Base-by-base conservation (phyloP, 2,888 invertebrate genomes). In the Petrolisthes cinctipes region DNA sequence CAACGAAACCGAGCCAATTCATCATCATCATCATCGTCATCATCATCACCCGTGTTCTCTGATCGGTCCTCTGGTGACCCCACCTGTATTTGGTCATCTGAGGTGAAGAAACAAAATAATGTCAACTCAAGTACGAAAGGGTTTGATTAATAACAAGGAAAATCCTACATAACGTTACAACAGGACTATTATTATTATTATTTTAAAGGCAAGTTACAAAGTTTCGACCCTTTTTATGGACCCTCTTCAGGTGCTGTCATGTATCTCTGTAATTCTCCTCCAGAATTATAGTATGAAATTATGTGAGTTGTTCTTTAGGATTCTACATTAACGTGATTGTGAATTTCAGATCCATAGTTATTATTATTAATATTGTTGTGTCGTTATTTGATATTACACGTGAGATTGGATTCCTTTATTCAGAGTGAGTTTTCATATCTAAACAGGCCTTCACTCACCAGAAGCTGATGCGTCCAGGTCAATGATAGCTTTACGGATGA, bases 401-500 rank as follows among this genome's bases (percentile, higher is more conserved):
- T 61, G 23, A 61, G 61, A 81, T 23, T 37, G 37, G 2, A 37
- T 37, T 37, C 37, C 37, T 37, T 37, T 37, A 37, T 37, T 37
- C 37, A 37, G 37, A 37, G 37, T 37, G 37, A 37, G 37, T 37
- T 37, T 37, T 2, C 2, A 37, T 37, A 37, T 37, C 37, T 2
- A 37, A 1, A 1, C 3, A 20, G 5, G 9, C 84, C 14, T 37
- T 23, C 54, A 78, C 86, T 71, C 56, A 86, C 86, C 86, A 51
- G 75, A 17, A 9, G 75, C 57, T 53, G 86, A 61, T 2, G 86
- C 94, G 91, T 97, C 96, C 91, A 95, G 95, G 88, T 95, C 95
- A 86, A 96, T 93, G 51, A 96, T 95, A 89, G 95, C 95, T 91
- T 95, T 94, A 14, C 96, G 95, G 11, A 95, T 95, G 83, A 97